Evolutionary conservation across 2,888 invertebrate genomes (phyloP).

Genomic region (Lasioglossum lativentre): DNA sequence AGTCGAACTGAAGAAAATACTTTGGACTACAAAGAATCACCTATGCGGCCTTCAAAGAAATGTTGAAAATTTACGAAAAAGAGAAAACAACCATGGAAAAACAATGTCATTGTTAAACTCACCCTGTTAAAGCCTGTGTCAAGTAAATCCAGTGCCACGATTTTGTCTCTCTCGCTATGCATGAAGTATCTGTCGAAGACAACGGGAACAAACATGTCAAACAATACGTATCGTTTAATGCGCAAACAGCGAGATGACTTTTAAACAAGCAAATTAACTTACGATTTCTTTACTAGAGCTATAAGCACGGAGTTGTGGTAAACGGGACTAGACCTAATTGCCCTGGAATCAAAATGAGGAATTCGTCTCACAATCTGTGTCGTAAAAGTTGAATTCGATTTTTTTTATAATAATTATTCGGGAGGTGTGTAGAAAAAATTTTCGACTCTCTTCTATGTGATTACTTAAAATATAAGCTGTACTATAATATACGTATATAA

Average conservation of each 20-base stretch:
- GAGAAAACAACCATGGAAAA: not conserved
- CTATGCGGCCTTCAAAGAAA: not conserved
- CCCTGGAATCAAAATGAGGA: slow-evolving; percentile 85
- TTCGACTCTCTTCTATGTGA: not conserved
- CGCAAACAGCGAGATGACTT: not conserved
- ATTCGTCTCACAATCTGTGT: not conserved
- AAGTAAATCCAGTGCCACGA: slow-evolving; percentile 90
- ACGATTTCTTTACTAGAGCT: slow-evolving; percentile 95
- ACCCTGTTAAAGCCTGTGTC: slow-evolving; percentile 96
- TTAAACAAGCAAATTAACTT: slow-evolving; percentile 82
- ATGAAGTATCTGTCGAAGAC: slow-evolving; percentile 89
- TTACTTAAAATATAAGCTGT: too few species aligned
- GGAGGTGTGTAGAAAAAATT: not conserved
- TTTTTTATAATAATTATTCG: not conserved
- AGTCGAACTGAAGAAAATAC: not conserved
- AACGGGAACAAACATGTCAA: not conserved
- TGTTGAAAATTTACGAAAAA: not conserved
- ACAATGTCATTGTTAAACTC: slow-evolving; percentile 82
- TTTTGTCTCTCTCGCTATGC: slow-evolving; percentile 90
- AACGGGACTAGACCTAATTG: slow-evolving; percentile 91
- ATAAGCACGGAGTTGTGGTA: slow-evolving; percentile 92
- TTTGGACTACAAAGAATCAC: not conserved
- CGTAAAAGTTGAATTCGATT: too few species aligned
- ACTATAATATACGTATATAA: not conserved
- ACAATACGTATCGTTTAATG: not conserved